A percentile compares a stretch with the other conserved stretches of the same genome.
phyloP scores from a whole-genome alignment of 2,888 invertebrate genomes.

The Diaphora mendica region DNA sequence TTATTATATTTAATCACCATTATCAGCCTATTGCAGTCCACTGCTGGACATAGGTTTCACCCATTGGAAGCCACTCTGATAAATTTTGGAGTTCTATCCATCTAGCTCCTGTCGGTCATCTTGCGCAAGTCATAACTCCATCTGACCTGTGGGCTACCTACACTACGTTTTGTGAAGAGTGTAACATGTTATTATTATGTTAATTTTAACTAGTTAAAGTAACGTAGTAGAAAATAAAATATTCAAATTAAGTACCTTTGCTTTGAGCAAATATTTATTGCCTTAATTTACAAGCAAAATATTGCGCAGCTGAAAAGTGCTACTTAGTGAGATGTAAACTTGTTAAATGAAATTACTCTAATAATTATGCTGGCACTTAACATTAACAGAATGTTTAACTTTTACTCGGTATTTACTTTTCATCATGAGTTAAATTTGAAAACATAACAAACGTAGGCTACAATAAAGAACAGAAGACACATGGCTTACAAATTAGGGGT shows the following conservation, averaged over 20 bases:
- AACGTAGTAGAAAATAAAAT: not conserved
- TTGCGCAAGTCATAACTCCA: too few species aligned
- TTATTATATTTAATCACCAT: too few species aligned
- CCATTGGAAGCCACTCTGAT: too few species aligned
- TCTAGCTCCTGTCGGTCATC: too few species aligned
- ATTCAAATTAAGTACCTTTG: not conserved
- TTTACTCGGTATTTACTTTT: not conserved
- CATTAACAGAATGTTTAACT: constrained; percentile 1
- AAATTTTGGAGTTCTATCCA: too few species aligned
- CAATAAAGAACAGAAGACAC: not conserved
- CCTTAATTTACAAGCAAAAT: not conserved
- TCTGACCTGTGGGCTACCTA: too few species aligned
- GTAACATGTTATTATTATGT: too few species aligned
- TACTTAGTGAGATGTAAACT: not conserved
- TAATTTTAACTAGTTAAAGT: not conserved
- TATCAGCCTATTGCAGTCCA: too few species aligned
- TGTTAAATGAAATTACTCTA: not conserved
- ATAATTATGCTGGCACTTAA: not conserved
- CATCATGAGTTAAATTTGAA: not conserved
- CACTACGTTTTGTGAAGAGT: not conserved
- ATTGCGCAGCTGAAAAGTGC: not conserved
- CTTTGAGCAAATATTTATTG: not conserved
- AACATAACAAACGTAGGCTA: not conserved
- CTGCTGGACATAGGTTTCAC: too few species aligned
- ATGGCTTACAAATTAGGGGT: not conserved